Base-by-base conservation (phyloP, 2,888 invertebrate genomes). In the Nebria brevicollis region DNA sequence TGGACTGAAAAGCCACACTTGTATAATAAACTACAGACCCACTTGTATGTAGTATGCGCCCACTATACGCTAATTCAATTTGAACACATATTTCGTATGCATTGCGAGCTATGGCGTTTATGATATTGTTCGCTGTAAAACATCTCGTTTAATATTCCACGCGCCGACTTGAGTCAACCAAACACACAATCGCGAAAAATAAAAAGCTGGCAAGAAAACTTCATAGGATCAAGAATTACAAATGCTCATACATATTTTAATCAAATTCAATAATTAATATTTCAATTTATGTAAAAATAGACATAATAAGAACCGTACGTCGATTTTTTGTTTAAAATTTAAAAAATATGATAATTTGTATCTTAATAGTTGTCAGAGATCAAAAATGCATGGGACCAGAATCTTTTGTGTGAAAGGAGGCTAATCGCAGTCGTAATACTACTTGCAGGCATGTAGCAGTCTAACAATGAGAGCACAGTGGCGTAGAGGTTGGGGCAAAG, bases 101-200 rank as follows among this genome's bases (percentile, higher is more conserved):
- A 79, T 79, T 79, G 79, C 79, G 75, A 66, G 54, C 64, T 26
- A 43, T 66, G 79, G 73, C 79, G 79, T 79, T 79, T 79, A 79
- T 79, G 79, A 79, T 79, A 79, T 79, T 79, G 79, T 79, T 79
- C 74, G 79, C 79, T 75, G 74, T 79, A 79, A 79, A 79, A 79
- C 73, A 73, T 66, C 74, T 66, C 79, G 68, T 68, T 79, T 79
- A 74, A 79, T 79, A 74, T 79, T 79, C 79, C 73, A 74, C 73
- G 74, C 66, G 74, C 70, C 70, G 70, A 70, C 26, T 26, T 34
- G 70, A 2, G 70, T 5, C 25, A 70, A 34, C 70, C 70, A 25
- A 70, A 70, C 70, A 70, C 26, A 25, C n/a, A 20, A 34, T 20
- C 26, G 70, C 7, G 2, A 20, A 11, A 70, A 70, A 25, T 13